These are phyloP conservation scores for Megaceryle maxima DNA, from an alignment of 2,113 vertebrate genomes.

Conservation along the genomic window DNA sequence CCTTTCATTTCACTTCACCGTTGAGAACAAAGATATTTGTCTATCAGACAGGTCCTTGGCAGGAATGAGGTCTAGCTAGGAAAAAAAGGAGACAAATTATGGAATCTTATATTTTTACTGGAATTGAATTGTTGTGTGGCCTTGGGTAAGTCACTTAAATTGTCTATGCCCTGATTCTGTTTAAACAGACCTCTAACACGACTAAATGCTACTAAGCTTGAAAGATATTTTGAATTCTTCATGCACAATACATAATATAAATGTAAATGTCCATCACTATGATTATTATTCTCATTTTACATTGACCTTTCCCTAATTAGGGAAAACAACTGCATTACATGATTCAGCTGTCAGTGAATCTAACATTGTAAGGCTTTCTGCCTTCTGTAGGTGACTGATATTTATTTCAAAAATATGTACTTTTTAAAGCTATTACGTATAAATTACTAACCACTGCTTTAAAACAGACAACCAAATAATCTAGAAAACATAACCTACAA, in stretches of 20 bases:
- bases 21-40: slow-evolving; percentile 11
- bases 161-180: neutral
- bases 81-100: neutral
- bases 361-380: neutral
- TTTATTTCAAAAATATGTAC: neutral
- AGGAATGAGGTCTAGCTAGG: neutral
- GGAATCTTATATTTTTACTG: neutral
- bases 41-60: neutral
- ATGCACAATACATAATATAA: neutral
- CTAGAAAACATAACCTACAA: neutral
- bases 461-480: neutral
- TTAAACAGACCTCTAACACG: neutral
- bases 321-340: neutral
- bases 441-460: neutral
- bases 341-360: neutral
- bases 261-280: neutral
- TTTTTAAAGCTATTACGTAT: neutral
- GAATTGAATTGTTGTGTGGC: neutral
- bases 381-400: neutral
- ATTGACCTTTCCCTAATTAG: neutral
- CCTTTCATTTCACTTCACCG: neutral
- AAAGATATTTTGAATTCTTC: neutral
- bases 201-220: neutral
- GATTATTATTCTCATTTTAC: neutral
- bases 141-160: neutral